Percentiles rank a stretch among this genome's conserved stretches.
phyloP scores from a whole-genome alignment of 2,888 invertebrate species.

The Malthinus seriepunctatus region DNA sequence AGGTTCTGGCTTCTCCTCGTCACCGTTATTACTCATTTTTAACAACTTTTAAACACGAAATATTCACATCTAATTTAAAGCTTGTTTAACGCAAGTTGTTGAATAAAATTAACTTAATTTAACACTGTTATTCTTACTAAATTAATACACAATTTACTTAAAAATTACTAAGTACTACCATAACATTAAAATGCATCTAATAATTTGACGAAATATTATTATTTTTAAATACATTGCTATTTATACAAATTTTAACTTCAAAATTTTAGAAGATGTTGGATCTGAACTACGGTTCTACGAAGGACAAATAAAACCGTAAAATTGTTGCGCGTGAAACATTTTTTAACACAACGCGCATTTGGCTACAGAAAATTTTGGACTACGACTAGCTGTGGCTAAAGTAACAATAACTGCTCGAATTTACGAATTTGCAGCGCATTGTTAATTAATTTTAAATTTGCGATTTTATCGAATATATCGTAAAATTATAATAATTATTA shows the following conservation, averaged over 20 bases:
- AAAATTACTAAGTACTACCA: background rate
- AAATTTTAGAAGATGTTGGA: slow-evolving; percentile 31
- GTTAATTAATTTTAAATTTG: background rate
- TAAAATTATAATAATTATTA: no score
- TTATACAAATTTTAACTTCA: slow-evolving; percentile 34
- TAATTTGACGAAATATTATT: no score
- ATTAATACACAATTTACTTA: background rate
- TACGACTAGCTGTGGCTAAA: background rate
- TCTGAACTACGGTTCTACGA: slow-evolving; percentile 24
- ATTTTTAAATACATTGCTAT: slow-evolving; percentile 24
- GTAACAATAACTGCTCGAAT: background rate
- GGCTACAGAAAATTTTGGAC: background rate
- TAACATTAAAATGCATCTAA: no score
- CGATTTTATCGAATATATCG: no score
- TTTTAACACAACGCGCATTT: background rate
- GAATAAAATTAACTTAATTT: background rate
- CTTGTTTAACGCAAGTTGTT: slow-evolving; percentile 14
- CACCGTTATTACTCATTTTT: slow-evolving; percentile 51
- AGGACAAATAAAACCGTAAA: slow-evolving; percentile 43
- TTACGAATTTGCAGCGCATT: background rate
- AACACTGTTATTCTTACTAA: background rate
- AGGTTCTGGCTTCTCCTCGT: slow-evolving; percentile 61
- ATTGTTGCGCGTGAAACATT: slow-evolving; percentile 10
- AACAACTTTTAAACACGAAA: background rate
- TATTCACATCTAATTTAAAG: slow-evolving; percentile 14